Conservation (phyloP, 2,113 vertebrate genomes). For the Hyperopisus bebe region DNA sequence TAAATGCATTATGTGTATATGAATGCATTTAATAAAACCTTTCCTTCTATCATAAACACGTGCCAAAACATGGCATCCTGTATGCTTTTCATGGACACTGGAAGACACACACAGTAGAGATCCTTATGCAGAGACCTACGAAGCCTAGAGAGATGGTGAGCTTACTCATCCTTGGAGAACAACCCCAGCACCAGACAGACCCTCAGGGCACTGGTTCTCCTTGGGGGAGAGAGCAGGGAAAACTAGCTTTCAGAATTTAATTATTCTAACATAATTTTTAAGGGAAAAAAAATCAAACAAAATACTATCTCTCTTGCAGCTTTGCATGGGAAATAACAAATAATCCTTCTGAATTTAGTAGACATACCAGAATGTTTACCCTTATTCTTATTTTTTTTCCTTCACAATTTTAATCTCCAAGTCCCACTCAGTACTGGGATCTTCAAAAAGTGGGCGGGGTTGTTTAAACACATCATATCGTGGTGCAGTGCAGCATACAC, state of each 20-base stretch:
- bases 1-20: neutral
- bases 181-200: neutral
- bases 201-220: neutral
- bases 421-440: neutral
- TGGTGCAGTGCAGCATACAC: neutral
- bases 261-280: slow-evolving; percentile 4
- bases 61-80: neutral
- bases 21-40: neutral
- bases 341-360: neutral
- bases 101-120: neutral
- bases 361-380: neutral
- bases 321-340: neutral
- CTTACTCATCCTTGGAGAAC: neutral
- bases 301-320: neutral
- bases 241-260: neutral
- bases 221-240: neutral
- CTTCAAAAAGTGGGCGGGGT: neutral
- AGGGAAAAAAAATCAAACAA: neutral
- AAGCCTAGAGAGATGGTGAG: neutral
- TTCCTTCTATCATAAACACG: neutral
- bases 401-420: neutral
- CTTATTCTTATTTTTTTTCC: neutral
- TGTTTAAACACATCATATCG: neutral
- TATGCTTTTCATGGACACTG: neutral
- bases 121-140: neutral